Conservation (phyloP, 1,140 invertebrate genomes). For the Cydia pomonella region DNA sequence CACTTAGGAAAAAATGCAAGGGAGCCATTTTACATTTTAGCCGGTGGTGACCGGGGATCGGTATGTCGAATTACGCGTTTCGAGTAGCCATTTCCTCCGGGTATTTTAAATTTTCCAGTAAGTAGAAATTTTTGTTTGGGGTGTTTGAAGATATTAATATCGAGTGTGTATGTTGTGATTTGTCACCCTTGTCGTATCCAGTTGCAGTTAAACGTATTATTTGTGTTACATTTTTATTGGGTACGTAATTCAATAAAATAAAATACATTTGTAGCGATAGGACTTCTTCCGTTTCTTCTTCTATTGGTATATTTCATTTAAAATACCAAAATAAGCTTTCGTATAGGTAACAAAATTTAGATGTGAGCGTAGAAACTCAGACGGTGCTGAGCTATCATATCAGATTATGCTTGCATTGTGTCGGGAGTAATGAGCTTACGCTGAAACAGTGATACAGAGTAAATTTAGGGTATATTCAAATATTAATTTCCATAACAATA, state of each 20-base stretch:
- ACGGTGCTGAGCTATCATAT: no score
- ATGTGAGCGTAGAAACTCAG: no score
- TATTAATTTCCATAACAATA: no score
- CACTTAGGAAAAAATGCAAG: conserved; percentile 79
- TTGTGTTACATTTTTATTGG: neutral
- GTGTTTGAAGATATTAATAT: conserved; percentile 1
- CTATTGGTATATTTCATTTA: no score
- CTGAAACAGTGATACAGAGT: no score
- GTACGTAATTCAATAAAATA: neutral
- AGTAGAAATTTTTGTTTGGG: conserved; percentile 21
- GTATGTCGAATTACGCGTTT: conserved; percentile 70
- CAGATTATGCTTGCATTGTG: no score
- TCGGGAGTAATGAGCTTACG: no score
- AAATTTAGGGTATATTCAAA: no score
- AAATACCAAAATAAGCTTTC: no score
- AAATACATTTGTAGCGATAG: neutral
- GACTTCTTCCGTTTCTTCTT: no score
- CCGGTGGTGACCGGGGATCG: conserved; percentile 71
- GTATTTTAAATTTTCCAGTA: conserved; percentile 61
- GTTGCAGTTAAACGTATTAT: neutral
- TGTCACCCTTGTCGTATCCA: neutral
- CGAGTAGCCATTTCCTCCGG: conserved; percentile 64
- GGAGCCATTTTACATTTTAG: conserved; percentile 78
- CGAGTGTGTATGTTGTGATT: conserved; percentile 21
- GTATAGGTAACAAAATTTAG: no score